Percentiles rank a stretch among this genome's conserved stretches.
Evolutionary conservation across 2,797 vertebrate genomes (phyloP).

Genomic region (Sardinella longiceps): DNA sequence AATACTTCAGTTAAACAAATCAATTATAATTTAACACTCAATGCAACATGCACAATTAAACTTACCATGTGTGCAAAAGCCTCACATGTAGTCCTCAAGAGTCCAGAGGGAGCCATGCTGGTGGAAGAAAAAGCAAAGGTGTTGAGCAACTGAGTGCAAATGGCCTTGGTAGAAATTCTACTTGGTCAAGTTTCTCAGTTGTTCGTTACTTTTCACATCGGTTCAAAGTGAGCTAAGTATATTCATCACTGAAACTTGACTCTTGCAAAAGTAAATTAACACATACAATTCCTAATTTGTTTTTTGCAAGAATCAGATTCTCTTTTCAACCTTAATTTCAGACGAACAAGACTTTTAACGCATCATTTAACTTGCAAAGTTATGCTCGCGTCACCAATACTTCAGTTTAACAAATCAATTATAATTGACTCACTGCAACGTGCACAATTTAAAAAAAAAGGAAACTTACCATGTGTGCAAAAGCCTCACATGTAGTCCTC

Average conservation of each 20-base stretch:
- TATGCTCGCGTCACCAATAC: not conserved
- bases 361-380: conserved; percentile 1
- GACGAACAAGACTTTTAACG: conserved; percentile 6
- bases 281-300: not conserved
- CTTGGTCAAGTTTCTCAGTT: conserved; percentile 65
- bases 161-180: not conserved
- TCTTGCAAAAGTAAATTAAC: not conserved
- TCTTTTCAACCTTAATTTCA: not conserved
- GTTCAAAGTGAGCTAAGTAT: conserved; percentile 83
- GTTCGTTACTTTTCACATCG: conserved; percentile 73
- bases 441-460: not conserved
- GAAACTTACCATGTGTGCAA: not conserved
- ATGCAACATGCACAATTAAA: not conserved
- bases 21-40: too few relatives aligned
- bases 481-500: not conserved
- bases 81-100: not conserved
- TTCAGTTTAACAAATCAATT: too few relatives aligned
- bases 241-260: conserved; percentile 72
- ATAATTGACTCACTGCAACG: not conserved
- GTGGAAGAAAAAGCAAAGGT: not conserved
- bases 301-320: not conserved
- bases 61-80: not conserved
- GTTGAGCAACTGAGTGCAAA: not conserved
- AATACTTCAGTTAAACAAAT: too few relatives aligned
- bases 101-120: not conserved